phyloP scores from a whole-genome alignment of 1,140 invertebrate genomes.

The Camponotus pennsylvanicus region DNA sequence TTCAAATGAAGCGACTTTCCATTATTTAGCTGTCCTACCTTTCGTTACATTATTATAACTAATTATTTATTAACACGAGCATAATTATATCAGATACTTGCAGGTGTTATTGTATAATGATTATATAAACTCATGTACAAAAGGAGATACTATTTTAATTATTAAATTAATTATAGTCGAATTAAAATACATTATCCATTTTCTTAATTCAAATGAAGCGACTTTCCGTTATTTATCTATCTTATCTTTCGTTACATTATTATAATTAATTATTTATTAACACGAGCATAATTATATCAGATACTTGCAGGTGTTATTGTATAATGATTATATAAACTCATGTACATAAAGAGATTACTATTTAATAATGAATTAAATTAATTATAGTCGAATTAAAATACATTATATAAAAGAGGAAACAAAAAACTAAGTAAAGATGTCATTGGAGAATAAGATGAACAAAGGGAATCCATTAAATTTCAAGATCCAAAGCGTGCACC shows the following conservation, averaged over 20 bases:
- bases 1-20: conserved; percentile 20
- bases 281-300: not conserved
- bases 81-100: not conserved
- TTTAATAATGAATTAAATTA: not conserved
- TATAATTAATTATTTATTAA: not conserved
- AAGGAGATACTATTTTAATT: not conserved
- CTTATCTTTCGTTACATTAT: not conserved
- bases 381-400: not conserved
- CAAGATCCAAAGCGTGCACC: conserved; percentile 12
- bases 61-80: not conserved
- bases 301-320: not conserved
- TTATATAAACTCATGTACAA: not conserved
- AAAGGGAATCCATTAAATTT: conserved; percentile 33
- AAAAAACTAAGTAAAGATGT: not conserved
- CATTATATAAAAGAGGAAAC: not conserved
- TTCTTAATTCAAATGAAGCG: conserved; percentile 29
- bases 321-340: too few relatives aligned
- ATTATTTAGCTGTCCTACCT: not conserved
- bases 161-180: not conserved
- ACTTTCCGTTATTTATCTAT: not conserved
- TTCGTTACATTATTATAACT: not conserved
- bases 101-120: not conserved
- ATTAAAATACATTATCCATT: conserved; percentile 24
- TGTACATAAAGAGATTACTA: not conserved
- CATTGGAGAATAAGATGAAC: not conserved